Evolutionary conservation across 1,140 invertebrate species (phyloP).

Genomic region (Macrobrachium rosenbergii): DNA sequence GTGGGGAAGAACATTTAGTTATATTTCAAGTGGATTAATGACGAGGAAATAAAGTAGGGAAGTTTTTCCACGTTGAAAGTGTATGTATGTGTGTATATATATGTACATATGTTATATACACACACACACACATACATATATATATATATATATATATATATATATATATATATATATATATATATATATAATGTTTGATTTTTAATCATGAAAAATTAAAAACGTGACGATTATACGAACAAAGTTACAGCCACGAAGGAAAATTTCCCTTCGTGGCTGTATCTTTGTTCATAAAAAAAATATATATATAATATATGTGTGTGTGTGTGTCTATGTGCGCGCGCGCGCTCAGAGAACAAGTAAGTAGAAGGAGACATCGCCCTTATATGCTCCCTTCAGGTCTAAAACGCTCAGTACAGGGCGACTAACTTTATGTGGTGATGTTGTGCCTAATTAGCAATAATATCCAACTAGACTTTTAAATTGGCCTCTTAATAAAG

Average conservation of each 20-base stretch:
- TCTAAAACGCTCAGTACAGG: neutral
- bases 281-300: too few relatives aligned
- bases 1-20: too few relatives aligned
- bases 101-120: neutral
- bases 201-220: too few relatives aligned
- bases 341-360: neutral
- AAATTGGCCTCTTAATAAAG: constrained; percentile 54
- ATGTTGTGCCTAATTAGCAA: constrained; percentile 54
- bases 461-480: constrained; percentile 54
- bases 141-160: neutral
- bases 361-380: too few relatives aligned
- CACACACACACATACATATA: neutral
- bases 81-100: neutral
- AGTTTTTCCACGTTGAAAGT: too few relatives aligned
- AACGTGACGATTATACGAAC: too few relatives aligned
- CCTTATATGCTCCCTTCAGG: neutral
- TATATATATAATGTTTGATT: too few relatives aligned
- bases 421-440: neutral
- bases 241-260: too few relatives aligned
- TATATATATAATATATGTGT: neutral
- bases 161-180: too few relatives aligned
- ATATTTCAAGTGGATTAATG: too few relatives aligned
- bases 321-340: neutral
- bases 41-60: too few relatives aligned
- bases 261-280: too few relatives aligned